phyloP scores from a whole-genome alignment of 1,140 invertebrate species.

The Drosophila asahinai region DNA sequence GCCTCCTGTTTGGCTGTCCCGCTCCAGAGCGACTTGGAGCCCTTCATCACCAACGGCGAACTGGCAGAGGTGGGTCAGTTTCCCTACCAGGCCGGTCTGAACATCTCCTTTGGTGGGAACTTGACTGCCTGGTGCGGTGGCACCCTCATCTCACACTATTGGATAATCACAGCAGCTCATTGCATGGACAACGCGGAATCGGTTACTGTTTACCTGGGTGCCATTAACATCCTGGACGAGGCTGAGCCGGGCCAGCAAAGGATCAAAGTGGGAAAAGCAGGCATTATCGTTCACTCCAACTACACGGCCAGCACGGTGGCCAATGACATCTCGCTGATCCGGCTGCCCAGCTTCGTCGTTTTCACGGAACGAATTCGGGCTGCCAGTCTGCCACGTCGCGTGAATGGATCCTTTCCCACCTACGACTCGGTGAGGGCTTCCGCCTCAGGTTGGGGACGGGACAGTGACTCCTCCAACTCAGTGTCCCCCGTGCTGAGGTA shows the following conservation, averaged over 20 bases:
- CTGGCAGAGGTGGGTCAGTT: conserved; percentile 54
- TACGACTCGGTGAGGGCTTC: conserved; percentile 41
- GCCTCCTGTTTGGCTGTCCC: background rate
- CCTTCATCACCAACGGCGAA: conserved; percentile 63
- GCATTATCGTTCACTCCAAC: conserved; percentile 45
- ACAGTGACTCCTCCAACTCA: conserved; percentile 29
- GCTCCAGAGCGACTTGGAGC: background rate
- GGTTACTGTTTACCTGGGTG: conserved; percentile 40
- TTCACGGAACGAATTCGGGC: conserved; percentile 33
- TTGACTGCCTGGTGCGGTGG: conserved; percentile 59
- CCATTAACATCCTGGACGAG: conserved; percentile 34
- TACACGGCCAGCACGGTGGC: conserved; percentile 43
- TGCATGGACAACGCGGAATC: conserved; percentile 46
- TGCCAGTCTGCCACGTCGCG: conserved; percentile 25
- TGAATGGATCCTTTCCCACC: conserved; percentile 35
- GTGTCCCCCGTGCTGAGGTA: conserved; percentile 39
- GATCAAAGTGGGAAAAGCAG: conserved; percentile 6
- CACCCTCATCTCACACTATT: conserved; percentile 46
- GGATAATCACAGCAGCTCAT: conserved; percentile 64
- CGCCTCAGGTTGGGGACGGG: conserved; percentile 57
- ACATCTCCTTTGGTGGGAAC: conserved; percentile 52
- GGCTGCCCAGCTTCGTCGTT: conserved; percentile 22
- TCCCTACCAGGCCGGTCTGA: conserved; percentile 67
- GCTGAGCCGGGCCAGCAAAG: conserved; percentile 24
- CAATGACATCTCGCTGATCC: conserved; percentile 61